Percentiles rank a stretch among this genome's conserved stretches.
phyloP scores from a whole-genome alignment of 2,888 invertebrate species.

The Neoitamus cyanurus region DNA sequence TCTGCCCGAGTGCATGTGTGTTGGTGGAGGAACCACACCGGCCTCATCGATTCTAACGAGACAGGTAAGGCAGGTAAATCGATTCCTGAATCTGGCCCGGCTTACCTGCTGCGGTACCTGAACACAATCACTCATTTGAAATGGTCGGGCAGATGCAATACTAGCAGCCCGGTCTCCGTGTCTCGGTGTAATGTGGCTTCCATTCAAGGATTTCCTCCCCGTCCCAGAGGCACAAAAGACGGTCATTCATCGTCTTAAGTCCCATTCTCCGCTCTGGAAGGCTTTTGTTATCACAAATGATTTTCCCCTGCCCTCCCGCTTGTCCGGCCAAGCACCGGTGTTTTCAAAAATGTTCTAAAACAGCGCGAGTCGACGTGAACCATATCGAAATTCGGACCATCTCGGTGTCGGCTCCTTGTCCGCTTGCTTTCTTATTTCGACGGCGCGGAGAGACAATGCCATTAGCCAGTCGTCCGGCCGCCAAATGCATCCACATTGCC shows the following conservation, averaged over 20 bases:
- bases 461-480: background rate
- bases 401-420: background rate
- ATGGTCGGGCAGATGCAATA: slow-evolving; percentile 30
- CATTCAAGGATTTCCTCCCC: slow-evolving; percentile 32
- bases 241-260: slow-evolving; percentile 29
- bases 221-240: slow-evolving; percentile 2
- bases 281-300: background rate
- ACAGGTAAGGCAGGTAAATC: slow-evolving; percentile 31
- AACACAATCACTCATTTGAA: background rate
- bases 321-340: background rate
- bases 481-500: slow-evolving; percentile 10
- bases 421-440: background rate
- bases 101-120: slow-evolving; percentile 23
- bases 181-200: slow-evolving; percentile 7
- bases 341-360: slow-evolving; percentile 10
- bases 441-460: background rate
- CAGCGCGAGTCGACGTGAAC: slow-evolving; percentile 2
- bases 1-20: background rate
- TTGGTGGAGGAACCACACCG: background rate
- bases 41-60: background rate
- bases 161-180: background rate
- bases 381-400: background rate
- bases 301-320: background rate
- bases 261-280: background rate
- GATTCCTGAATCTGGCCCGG: background rate